Conservation (phyloP, 2,888 invertebrate species). For the Subacronicta megacephala region DNA sequence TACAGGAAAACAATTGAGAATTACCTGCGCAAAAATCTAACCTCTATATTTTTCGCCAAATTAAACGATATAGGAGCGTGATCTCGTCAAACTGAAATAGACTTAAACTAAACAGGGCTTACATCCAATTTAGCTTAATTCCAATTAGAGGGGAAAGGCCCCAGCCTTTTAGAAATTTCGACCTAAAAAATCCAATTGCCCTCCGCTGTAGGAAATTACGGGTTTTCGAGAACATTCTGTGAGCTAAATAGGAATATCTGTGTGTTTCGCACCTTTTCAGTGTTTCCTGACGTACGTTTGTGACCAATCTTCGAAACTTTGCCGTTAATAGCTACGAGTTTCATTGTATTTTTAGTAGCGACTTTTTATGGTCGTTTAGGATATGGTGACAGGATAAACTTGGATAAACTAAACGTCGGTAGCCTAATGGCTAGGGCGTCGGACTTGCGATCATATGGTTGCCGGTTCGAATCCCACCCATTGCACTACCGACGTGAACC, state of each 20-base stretch:
- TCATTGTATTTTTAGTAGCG: conserved; percentile 29
- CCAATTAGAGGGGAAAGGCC: conserved; percentile 42
- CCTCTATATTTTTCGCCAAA: conserved; percentile 52
- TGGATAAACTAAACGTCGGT: too few relatives aligned
- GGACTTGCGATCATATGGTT: too few relatives aligned
- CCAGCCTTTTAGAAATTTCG: conserved; percentile 39
- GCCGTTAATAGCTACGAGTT: conserved; percentile 5
- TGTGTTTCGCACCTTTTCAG: conserved; percentile 11
- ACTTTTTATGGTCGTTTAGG: conserved; percentile 10
- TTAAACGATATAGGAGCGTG: conserved; percentile 42
- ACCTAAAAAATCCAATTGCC: conserved; percentile 58
- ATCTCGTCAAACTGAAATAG: conserved; percentile 17
- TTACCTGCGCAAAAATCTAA: conserved; percentile 55
- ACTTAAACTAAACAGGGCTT: conserved; percentile 20
- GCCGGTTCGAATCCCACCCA: too few relatives aligned
- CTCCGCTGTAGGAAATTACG: conserved; percentile 49
- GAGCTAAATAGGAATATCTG: conserved; percentile 22
- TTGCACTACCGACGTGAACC: too few relatives aligned
- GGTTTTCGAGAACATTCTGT: conserved; percentile 34
- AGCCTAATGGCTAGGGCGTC: too few relatives aligned
- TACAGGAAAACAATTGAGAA: conserved; percentile 51
- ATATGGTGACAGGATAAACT: conserved; percentile 7
- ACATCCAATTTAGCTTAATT: conserved; percentile 39
- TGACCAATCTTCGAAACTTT: conserved; percentile 21
- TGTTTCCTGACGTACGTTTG: conserved; percentile 25